phyloP scores from a whole-genome alignment of 2,113 vertebrate species.

The Alces alces region DNA sequence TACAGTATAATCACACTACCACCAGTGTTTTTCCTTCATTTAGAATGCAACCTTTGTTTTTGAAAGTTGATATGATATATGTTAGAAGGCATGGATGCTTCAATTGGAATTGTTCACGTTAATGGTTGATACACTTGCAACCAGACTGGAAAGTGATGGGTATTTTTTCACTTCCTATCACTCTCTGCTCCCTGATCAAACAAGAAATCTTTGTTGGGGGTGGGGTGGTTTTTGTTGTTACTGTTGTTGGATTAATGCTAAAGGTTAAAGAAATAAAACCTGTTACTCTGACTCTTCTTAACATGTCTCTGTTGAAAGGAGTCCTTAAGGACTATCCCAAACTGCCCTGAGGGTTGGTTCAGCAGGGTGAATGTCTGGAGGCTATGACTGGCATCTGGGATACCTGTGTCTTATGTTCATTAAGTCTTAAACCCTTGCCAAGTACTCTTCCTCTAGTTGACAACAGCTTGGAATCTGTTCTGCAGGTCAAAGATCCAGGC shows the following conservation, averaged over 20 bases:
- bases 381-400: constrained; percentile 29
- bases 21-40: neutral
- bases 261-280: neutral
- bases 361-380: neutral
- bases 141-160: neutral
- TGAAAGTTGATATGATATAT: neutral
- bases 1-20: neutral
- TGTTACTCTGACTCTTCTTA: neutral
- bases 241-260: neutral
- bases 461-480: neutral
- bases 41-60: neutral
- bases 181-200: neutral
- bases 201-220: neutral
- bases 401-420: constrained; percentile 28
- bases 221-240: neutral
- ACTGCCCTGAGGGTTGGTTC: neutral
- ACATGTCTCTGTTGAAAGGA: neutral
- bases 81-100: neutral
- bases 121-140: neutral
- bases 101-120: neutral
- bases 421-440: neutral
- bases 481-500: neutral
- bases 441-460: neutral
- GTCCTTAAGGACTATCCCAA: neutral
- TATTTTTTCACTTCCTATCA: neutral